Evolutionary conservation across 2,888 invertebrate genomes (phyloP).

Genomic region (Lacanobia oleracea): DNA sequence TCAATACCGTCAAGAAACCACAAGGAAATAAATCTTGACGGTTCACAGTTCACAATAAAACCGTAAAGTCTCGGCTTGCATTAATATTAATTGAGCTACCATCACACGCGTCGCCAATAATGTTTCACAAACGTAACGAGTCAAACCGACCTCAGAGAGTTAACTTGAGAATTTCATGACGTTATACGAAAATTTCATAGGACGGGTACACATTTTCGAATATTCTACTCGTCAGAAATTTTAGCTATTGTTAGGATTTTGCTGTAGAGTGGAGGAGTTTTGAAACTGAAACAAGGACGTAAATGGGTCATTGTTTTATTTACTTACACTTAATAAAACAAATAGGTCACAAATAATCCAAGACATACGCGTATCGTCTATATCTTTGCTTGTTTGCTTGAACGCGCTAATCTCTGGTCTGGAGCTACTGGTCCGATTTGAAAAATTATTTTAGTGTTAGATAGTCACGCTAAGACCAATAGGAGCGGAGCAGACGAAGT

Average conservation of each 20-base stretch:
- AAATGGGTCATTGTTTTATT: not conserved
- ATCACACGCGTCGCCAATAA: constrained; percentile 60
- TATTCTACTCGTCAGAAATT: constrained; percentile 14
- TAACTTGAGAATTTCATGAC: constrained; percentile 61
- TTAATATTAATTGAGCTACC: constrained; percentile 59
- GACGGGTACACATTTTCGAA: constrained; percentile 49
- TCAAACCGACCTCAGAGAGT: constrained; percentile 59
- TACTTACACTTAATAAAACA: not conserved
- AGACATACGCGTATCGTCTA: not conserved
- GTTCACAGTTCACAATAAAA: constrained; percentile 41
- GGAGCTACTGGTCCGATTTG: no score
- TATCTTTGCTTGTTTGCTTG: no score
- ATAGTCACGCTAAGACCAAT: no score
- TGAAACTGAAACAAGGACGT: not conserved
- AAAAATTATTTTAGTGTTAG: no score
- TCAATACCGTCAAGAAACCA: constrained; percentile 33
- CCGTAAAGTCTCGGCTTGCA: constrained; percentile 38
- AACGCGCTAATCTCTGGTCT: no score
- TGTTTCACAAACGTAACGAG: constrained; percentile 57
- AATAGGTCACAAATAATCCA: no score
- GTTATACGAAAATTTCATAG: constrained; percentile 47
- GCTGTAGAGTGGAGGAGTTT: not conserved
- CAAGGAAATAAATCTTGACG: constrained; percentile 49
- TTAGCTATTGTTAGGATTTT: constrained; percentile 12
- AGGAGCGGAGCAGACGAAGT: no score